A percentile compares a stretch with the other conserved stretches of the same genome.
Evolutionary conservation across 2,113 vertebrate genomes (phyloP).

Genomic region (Callocephalon fimbriatum): DNA sequence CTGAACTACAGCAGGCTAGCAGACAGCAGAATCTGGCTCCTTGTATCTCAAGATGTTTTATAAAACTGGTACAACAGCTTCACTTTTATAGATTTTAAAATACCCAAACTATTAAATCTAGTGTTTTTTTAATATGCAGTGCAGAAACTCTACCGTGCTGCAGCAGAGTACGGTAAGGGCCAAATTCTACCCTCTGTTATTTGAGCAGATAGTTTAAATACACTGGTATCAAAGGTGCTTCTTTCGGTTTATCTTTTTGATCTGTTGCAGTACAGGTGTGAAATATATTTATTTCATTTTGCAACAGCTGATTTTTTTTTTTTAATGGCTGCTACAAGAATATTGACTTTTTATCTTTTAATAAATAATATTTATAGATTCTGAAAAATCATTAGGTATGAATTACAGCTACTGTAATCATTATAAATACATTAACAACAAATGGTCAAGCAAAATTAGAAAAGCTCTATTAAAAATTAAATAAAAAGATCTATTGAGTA

Average conservation of each 20-base stretch:
- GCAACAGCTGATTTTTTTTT: background rate
- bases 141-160: background rate
- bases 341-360: slow-evolving; percentile 54
- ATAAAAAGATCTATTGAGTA: slow-evolving; percentile 47
- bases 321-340: background rate
- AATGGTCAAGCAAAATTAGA: slow-evolving; percentile 60
- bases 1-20: background rate
- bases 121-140: background rate
- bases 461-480: slow-evolving; percentile 66
- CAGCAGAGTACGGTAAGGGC: background rate
- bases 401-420: slow-evolving; percentile 61
- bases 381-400: slow-evolving; percentile 55
- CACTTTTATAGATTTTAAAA: background rate
- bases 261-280: background rate
- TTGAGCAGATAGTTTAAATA: background rate
- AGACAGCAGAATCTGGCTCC: background rate
- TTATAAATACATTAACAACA: slow-evolving; percentile 67
- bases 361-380: slow-evolving; percentile 66
- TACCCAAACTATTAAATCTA: background rate
- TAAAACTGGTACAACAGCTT: background rate
- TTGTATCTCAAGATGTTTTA: background rate
- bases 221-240: background rate
- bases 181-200: background rate
- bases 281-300: background rate
- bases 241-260: background rate